Percentiles rank a stretch among this genome's conserved stretches.
Conservation (phyloP, 2,113 vertebrate species). For the Heloderma charlesbogerti region DNA sequence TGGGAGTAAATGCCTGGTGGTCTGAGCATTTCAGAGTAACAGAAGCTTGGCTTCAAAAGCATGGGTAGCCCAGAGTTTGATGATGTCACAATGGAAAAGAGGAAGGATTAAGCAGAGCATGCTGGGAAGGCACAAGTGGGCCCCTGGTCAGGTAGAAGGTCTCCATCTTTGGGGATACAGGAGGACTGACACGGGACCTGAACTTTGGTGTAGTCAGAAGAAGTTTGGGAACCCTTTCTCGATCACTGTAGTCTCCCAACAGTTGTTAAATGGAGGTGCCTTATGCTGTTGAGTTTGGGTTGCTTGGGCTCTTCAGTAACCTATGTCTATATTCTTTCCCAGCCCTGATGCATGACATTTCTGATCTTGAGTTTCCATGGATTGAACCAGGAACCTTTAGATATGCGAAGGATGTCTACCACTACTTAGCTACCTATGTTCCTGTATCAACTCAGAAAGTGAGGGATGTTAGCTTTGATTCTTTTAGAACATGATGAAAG, state of each 20-base stretch:
- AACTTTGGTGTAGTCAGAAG: not conserved
- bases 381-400: not conserved
- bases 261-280: not conserved
- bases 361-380: not conserved
- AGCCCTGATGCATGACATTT: not conserved
- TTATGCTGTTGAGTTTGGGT: not conserved
- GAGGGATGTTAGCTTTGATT: not conserved
- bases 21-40: not conserved
- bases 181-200: not conserved
- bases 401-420: no score
- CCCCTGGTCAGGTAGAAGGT: not conserved
- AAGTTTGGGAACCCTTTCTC: not conserved
- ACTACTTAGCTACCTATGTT: not conserved
- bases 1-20: not conserved
- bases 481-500: not conserved
- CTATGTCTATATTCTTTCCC: not conserved
- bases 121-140: not conserved
- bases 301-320: not conserved
- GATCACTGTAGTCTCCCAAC: not conserved
- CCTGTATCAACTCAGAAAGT: not conserved
- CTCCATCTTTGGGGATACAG: not conserved
- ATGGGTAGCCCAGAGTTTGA: not conserved
- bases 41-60: not conserved
- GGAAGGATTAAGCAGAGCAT: not conserved
- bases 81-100: slow-evolving; percentile 32